Evolutionary conservation across 2,888 invertebrate species (phyloP).

Genomic region (Ochropacha duplaris): DNA sequence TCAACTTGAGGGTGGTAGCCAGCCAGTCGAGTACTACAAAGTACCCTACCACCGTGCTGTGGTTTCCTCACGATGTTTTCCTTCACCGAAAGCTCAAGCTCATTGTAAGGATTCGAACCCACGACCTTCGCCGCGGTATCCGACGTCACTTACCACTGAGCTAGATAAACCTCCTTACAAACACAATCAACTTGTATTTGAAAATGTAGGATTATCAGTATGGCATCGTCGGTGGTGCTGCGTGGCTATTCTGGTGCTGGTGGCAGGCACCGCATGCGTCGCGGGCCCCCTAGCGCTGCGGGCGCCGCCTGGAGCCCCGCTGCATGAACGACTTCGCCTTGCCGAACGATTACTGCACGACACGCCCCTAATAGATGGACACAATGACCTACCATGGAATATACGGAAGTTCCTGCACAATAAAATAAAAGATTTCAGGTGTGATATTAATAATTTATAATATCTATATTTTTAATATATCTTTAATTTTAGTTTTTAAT

Average conservation of each 20-base stretch:
- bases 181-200: background rate
- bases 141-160: no score
- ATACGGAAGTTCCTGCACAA: conserved; percentile 95
- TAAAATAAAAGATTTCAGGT: conserved; percentile 92
- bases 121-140: no score
- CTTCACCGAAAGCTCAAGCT: no score
- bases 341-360: conserved; percentile 89
- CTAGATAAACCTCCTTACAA: background rate
- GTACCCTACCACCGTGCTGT: no score
- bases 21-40: no score
- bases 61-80: no score
- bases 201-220: conserved; percentile 58
- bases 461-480: no score
- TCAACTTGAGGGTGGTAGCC: no score
- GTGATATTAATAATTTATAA: conserved; percentile 18
- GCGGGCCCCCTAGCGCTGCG: conserved; percentile 91
- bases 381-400: conserved; percentile 96
- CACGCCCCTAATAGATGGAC: conserved; percentile 92
- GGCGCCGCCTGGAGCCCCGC: conserved; percentile 89
- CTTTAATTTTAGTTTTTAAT: no score
- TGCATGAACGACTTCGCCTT: conserved; percentile 89
- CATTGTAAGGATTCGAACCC: no score
- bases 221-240: conserved; percentile 89
- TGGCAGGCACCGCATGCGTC: conserved; percentile 91
- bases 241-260: conserved; percentile 88